A percentile compares a stretch with the other conserved stretches of the same genome.
phyloP scores from a whole-genome alignment of 2,113 vertebrate genomes.

The Coracopsis vasa region DNA sequence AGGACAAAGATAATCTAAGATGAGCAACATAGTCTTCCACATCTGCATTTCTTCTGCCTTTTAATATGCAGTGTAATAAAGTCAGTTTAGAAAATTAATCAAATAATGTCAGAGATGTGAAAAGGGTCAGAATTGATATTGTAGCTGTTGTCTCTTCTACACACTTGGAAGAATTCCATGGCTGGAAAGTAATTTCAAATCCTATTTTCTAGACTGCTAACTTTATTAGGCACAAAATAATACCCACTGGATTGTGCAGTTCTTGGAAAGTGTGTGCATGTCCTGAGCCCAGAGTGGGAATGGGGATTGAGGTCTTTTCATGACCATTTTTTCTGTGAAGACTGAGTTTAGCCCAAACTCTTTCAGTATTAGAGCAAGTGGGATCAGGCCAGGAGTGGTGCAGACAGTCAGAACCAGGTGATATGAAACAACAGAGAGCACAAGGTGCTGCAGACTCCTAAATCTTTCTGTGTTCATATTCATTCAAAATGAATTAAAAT shows the following conservation, averaged over 20 bases:
- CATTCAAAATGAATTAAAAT: constrained; percentile 12
- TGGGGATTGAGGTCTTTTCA: not conserved
- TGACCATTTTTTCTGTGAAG: constrained; percentile 20
- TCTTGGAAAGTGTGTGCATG: not conserved
- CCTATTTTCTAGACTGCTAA: not conserved
- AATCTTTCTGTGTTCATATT: constrained; percentile 9
- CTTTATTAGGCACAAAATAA: constrained; percentile 41
- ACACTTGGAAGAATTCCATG: not conserved
- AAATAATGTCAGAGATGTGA: not conserved
- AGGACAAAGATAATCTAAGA: not conserved
- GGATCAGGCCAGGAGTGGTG: not conserved
- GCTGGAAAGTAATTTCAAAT: constrained; percentile 16
- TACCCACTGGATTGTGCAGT: not conserved
- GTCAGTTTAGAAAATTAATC: not conserved
- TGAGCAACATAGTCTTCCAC: not conserved
- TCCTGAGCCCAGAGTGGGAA: not conserved
- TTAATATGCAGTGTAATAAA: not conserved
- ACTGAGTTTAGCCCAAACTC: not conserved
- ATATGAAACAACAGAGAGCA: not conserved
- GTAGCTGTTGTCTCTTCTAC: not conserved
- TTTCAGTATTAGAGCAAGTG: constrained; percentile 48
- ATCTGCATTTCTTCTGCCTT: not conserved
- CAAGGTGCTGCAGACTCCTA: not conserved
- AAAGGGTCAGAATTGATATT: not conserved
- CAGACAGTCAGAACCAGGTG: not conserved